Percentiles rank a stretch among this genome's conserved stretches.
Conservation (phyloP, 2,113 vertebrate genomes). For the Felis chaus region DNA sequence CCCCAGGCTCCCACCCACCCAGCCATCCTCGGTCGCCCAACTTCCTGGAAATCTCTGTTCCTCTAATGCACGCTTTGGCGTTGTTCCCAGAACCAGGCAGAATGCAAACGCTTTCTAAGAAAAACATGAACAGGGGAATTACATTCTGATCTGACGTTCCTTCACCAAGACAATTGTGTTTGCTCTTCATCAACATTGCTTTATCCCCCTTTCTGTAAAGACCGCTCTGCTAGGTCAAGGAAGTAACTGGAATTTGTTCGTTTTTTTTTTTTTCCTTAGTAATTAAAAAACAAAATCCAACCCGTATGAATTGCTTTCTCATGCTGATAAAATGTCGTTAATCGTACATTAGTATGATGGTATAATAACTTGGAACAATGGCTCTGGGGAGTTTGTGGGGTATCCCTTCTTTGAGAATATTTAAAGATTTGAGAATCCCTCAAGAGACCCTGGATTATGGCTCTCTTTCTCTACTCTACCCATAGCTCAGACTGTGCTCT, state of each 20-base stretch:
- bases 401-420: not conserved
- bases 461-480: not conserved
- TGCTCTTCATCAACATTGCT: constrained; percentile 4
- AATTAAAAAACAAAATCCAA: constrained; percentile 9
- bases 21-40: not conserved
- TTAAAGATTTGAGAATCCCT: constrained; percentile 14
- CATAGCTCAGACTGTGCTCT: not conserved
- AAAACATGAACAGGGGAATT: constrained; percentile 81
- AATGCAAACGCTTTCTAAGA: constrained; percentile 85
- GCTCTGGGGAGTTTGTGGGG: not conserved
- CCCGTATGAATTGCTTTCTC: not conserved
- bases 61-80: constrained; percentile 78
- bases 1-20: not conserved
- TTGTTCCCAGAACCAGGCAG: constrained; percentile 77
- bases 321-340: constrained; percentile 18
- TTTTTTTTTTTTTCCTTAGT: not conserved
- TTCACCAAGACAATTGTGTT: constrained; percentile 73
- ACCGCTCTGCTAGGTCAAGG: not conserved
- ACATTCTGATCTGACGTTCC: constrained; percentile 79
- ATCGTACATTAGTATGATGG: not conserved
- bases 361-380: not conserved
- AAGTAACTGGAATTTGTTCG: not conserved
- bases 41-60: constrained; percentile 75
- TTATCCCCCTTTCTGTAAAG: constrained; percentile 34
- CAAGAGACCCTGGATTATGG: not conserved